These are phyloP conservation scores for Ceratotherium simum DNA, from an alignment of 2,113 vertebrate genomes.

Conservation along the genomic window DNA sequence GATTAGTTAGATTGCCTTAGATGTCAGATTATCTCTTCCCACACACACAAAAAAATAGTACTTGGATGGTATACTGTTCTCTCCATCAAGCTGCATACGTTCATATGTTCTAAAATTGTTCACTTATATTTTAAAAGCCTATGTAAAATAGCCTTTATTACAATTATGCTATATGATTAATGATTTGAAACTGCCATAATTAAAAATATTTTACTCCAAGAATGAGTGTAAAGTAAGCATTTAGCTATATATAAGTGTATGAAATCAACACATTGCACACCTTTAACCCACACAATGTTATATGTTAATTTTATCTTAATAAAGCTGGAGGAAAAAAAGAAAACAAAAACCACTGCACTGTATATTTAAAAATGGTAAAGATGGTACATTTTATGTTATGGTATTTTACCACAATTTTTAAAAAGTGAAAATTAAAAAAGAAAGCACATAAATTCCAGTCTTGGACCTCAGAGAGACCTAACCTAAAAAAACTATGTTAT, in stretches of 20 bases:
- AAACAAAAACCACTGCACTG: background rate
- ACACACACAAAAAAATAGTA: background rate
- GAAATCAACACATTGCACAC: background rate
- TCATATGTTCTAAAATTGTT: conserved; percentile 30
- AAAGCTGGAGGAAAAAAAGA: background rate
- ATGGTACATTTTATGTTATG: background rate
- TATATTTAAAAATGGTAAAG: background rate
- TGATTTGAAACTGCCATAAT: background rate
- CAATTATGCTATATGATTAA: background rate
- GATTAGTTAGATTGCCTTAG: background rate
- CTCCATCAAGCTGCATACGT: background rate
- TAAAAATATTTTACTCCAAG: background rate
- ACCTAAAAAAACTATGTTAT: background rate
- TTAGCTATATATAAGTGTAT: background rate
- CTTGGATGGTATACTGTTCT: background rate
- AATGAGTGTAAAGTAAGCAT: conserved; percentile 18
- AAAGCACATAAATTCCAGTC: background rate
- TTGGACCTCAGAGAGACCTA: conserved; percentile 10
- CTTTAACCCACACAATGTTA: background rate
- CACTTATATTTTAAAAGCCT: background rate
- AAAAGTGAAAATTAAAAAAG: background rate
- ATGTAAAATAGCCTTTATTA: background rate
- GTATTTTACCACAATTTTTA: background rate
- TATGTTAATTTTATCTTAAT: background rate
- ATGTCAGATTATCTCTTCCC: background rate